Evolutionary conservation across 2,888 invertebrate genomes (phyloP).

Genomic region (Morpho achilles): DNA sequence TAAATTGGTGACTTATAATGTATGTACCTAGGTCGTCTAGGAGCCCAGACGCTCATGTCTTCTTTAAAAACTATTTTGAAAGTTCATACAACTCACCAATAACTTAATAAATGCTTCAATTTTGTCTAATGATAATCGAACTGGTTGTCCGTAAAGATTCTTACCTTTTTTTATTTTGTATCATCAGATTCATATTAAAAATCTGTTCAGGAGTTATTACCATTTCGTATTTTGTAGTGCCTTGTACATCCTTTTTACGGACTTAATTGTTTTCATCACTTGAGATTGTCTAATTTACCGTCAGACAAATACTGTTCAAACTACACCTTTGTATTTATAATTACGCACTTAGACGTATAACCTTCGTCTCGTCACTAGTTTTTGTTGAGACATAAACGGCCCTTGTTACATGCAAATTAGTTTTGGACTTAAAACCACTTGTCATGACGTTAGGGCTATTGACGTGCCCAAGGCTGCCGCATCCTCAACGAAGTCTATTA

Average conservation of each 20-base stretch:
- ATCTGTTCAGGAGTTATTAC: not conserved
- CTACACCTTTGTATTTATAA: conserved; percentile 35
- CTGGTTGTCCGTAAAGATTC: too few species aligned
- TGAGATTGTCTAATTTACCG: not conserved
- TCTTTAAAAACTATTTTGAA: too few species aligned
- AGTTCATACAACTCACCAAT: too few species aligned
- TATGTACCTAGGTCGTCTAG: too few species aligned
- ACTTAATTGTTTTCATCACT: too few species aligned
- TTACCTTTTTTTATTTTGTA: too few species aligned
- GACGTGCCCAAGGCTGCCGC: conserved; percentile 17
- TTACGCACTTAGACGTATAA: conserved; percentile 38
- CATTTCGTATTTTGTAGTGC: conserved; percentile 5
- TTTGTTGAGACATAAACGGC: conserved; percentile 34
- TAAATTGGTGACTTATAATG: too few species aligned
- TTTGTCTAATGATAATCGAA: too few species aligned
- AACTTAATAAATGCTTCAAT: too few species aligned
- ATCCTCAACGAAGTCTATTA: conserved; percentile 15
- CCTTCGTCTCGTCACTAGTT: conserved; percentile 43
- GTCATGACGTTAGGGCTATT: conserved; percentile 16
- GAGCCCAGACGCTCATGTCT: too few species aligned
- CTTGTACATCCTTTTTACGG: conserved; percentile 2
- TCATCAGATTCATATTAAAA: too few species aligned
- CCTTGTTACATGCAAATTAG: conserved; percentile 50
- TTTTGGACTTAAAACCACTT: conserved; percentile 26
- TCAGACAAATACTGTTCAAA: conserved; percentile 4